Percentiles rank a stretch among this genome's conserved stretches.
phyloP scores from a whole-genome alignment of 2,888 invertebrate genomes.

The Onchidella celtica region DNA sequence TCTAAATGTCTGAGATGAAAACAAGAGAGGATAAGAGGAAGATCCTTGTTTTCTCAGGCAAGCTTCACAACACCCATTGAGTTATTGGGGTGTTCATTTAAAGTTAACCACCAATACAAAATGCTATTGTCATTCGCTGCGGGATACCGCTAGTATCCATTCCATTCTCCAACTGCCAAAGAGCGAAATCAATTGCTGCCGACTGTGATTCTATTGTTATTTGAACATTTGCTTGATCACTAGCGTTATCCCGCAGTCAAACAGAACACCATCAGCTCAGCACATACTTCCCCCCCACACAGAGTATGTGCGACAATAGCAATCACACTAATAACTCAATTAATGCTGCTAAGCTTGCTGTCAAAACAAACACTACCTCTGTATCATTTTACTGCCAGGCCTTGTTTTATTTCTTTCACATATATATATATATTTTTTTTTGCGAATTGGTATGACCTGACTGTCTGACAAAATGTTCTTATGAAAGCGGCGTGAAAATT shows the following conservation, averaged over 20 bases:
- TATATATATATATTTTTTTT: too few relatives aligned
- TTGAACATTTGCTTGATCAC: constrained; percentile 3
- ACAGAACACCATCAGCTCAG: not conserved
- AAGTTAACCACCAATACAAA: constrained; percentile 18
- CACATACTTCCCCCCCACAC: constrained; percentile 16
- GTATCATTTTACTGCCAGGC: too few relatives aligned
- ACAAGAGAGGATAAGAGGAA: not conserved
- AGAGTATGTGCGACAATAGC: not conserved
- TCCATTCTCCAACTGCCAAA: constrained; percentile 13
- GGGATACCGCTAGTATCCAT: constrained; percentile 3
- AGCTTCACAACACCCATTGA: not conserved
- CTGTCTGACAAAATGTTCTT: too few relatives aligned
- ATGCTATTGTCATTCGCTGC: constrained; percentile 13
- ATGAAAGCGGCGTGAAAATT: too few relatives aligned
- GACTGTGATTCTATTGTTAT: constrained; percentile 15
- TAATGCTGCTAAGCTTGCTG: not conserved
- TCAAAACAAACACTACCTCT: not conserved
- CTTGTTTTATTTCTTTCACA: too few relatives aligned
- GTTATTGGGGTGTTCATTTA: not conserved
- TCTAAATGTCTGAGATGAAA: not conserved
- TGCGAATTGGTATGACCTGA: too few relatives aligned
- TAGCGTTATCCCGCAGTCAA: constrained; percentile 4
- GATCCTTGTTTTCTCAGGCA: not conserved
- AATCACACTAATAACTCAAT: too few relatives aligned
- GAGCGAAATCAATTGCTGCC: constrained; percentile 31